phyloP scores from a whole-genome alignment of 2,888 invertebrate genomes.

The Vesta saturnalis region DNA sequence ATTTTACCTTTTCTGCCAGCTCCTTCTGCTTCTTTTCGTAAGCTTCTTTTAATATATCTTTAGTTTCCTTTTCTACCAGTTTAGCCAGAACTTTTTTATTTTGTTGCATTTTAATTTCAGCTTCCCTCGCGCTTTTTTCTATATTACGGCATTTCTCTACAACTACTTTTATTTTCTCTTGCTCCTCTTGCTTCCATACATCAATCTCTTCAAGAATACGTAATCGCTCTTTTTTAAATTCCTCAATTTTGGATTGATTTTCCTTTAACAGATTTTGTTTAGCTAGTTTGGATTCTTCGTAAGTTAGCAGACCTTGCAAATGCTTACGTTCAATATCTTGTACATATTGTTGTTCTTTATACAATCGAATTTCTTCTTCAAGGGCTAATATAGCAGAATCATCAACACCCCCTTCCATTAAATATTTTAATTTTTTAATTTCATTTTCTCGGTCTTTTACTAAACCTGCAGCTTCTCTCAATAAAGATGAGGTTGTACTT shows the following conservation, averaged over 20 bases:
- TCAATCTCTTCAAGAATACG: slow-evolving; percentile 65
- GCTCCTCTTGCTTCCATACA: slow-evolving; percentile 64
- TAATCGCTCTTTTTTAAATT: slow-evolving; percentile 65
- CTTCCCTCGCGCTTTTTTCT: slow-evolving; percentile 64
- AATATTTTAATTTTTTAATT: slow-evolving; percentile 64
- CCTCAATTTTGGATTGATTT: slow-evolving; percentile 65
- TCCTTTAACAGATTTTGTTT: slow-evolving; percentile 63
- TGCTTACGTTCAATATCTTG: slow-evolving; percentile 69
- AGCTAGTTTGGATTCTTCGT: slow-evolving; percentile 69
- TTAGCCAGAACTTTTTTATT: slow-evolving; percentile 64
- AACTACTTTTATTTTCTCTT: slow-evolving; percentile 63
- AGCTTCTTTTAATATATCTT: slow-evolving; percentile 53
- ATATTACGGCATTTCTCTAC: slow-evolving; percentile 64
- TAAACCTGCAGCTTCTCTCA: slow-evolving; percentile 65
- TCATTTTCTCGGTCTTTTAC: slow-evolving; percentile 64
- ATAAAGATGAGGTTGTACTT: slow-evolving; percentile 64
- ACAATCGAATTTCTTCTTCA: slow-evolving; percentile 62
- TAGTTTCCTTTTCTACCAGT: slow-evolving; percentile 65
- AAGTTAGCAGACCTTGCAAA: slow-evolving; percentile 66
- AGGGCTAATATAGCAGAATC: slow-evolving; percentile 61
- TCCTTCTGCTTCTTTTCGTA: slow-evolving; percentile 56
- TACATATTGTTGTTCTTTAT: slow-evolving; percentile 63
- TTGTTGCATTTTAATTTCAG: slow-evolving; percentile 65
- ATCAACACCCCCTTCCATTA: slow-evolving; percentile 63
- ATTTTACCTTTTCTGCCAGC: slow-evolving; percentile 55